Evolutionary conservation across 2,797 vertebrate species (phyloP).

Genomic region (Rhinophrynus dorsalis): DNA sequence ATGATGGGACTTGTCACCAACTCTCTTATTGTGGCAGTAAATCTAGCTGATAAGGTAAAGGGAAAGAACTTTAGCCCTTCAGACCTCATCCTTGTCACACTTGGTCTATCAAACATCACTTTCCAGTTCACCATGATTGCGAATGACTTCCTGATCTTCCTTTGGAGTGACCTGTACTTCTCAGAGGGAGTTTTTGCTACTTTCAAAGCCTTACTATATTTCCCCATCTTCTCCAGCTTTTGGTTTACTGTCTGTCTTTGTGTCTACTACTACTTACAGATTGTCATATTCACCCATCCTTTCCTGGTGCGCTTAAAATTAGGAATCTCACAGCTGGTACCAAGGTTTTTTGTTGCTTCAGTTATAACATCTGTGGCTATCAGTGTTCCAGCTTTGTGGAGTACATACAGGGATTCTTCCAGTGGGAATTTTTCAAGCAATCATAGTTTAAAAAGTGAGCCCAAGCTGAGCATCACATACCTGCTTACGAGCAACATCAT

Average conservation of each 20-base stretch:
- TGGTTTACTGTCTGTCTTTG: conserved; percentile 43
- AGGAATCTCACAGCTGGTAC: conserved; percentile 15
- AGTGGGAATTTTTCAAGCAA: neutral
- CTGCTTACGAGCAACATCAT: conserved; percentile 28
- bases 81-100: conserved; percentile 28
- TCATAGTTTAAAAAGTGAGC: conserved; percentile 2
- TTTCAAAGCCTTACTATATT: conserved; percentile 19
- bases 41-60: conserved; percentile 10
- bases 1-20: conserved; percentile 20
- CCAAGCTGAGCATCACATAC: conserved; percentile 18
- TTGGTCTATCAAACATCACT: conserved; percentile 24
- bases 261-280: conserved; percentile 39
- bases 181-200: conserved; percentile 10
- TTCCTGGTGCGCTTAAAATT: conserved; percentile 12
- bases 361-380: conserved; percentile 23
- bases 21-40: conserved; percentile 25
- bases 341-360: conserved; percentile 18
- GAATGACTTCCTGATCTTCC: conserved; percentile 35
- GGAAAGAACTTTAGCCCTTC: conserved; percentile 25
- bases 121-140: conserved; percentile 34
- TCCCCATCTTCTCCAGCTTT: conserved; percentile 37
- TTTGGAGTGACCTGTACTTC: conserved; percentile 16
- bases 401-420: conserved; percentile 8
- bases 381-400: conserved; percentile 30
- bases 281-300: conserved; percentile 29